These are phyloP conservation scores for Pachycephala philippinensis DNA, from an alignment of 2,113 vertebrate species.

Conservation along the genomic window DNA sequence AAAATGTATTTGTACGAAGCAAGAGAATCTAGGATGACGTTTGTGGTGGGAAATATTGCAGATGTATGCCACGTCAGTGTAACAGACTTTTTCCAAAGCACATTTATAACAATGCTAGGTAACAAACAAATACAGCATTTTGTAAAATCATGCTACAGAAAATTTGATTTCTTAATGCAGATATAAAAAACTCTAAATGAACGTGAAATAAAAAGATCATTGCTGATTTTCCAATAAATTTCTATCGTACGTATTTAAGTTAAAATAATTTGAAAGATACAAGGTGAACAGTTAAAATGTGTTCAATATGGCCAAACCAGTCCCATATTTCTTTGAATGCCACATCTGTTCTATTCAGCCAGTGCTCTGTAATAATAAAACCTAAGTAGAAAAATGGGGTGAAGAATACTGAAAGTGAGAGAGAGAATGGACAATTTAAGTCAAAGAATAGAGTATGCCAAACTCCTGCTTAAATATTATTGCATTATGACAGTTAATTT, in stretches of 20 bases:
- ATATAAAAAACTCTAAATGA: neutral
- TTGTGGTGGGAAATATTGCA: neutral
- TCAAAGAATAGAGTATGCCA: neutral
- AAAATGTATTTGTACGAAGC: neutral
- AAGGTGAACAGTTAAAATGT: neutral
- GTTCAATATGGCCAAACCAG: neutral
- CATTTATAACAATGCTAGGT: neutral
- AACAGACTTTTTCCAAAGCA: neutral
- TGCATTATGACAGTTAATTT: neutral
- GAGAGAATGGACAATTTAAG: neutral
- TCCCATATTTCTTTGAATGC: neutral
- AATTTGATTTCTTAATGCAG: neutral
- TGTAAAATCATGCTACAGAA: neutral
- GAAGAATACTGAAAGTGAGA: neutral
- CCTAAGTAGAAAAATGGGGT: neutral
- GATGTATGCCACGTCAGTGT: neutral
- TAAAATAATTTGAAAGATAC: neutral
- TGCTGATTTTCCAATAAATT: neutral
- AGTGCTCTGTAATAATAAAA: neutral
- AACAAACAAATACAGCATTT: neutral
- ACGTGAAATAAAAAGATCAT: neutral
- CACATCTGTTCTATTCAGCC: neutral
- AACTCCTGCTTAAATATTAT: neutral
- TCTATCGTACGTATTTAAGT: neutral
- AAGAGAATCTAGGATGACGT: neutral